Evolutionary conservation across 1,140 invertebrate species (phyloP).

Genomic region (Colletes latitarsis): DNA sequence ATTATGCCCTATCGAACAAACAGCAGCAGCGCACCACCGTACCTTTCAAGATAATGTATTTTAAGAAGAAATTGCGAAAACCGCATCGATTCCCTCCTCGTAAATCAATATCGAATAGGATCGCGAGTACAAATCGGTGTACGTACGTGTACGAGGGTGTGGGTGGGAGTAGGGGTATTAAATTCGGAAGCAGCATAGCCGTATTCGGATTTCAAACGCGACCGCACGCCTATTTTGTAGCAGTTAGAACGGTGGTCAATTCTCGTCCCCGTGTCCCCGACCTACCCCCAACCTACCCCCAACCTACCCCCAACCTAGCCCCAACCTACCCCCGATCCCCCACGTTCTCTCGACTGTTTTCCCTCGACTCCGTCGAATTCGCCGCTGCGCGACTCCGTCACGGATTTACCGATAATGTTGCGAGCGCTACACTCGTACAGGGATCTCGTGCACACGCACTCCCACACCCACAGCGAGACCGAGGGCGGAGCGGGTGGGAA

Average conservation of each 20-base stretch:
- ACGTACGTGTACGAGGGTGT: background rate
- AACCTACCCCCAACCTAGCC: no score
- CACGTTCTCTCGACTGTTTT: conserved; percentile 36
- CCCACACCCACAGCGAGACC: background rate
- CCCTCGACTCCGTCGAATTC: conserved; percentile 25
- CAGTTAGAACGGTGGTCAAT: conserved; percentile 65
- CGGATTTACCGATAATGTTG: conserved; percentile 75
- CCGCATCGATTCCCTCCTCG: conserved; percentile 13
- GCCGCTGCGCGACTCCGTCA: conserved; percentile 61
- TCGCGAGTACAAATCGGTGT: conserved; percentile 23
- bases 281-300: no score
- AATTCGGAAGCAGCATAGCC: conserved; percentile 68
- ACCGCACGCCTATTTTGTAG: conserved; percentile 73
- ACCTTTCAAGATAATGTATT: no score
- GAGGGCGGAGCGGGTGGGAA: background rate
- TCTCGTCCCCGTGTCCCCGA: conserved; percentile 10
- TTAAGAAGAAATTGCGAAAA: background rate
- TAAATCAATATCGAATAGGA: conserved; percentile 21
- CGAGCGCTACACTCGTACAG: conserved; percentile 39
- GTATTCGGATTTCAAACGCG: conserved; percentile 69
- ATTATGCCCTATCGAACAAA: no score
- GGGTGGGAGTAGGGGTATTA: conserved; percentile 58
- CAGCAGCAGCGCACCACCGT: no score
- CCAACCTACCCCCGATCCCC: background rate
- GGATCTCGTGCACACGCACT: background rate